These are phyloP conservation scores for Hucho hucho DNA, from an alignment of 2,113 vertebrate species.

Conservation along the genomic window DNA sequence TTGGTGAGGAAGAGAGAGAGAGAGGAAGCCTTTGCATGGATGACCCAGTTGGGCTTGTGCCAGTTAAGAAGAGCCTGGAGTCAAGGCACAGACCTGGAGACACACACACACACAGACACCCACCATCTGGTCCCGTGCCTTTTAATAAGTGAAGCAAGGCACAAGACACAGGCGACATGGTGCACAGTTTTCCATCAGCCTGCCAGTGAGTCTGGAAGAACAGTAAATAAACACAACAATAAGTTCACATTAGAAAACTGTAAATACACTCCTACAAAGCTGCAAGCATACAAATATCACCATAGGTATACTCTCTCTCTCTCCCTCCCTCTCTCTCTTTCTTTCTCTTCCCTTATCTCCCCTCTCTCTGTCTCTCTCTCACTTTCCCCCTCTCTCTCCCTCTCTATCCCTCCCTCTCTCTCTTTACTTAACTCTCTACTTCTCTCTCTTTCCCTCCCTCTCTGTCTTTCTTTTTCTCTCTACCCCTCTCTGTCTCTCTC, in stretches of 20 bases:
- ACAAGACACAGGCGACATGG: conserved; percentile 74
- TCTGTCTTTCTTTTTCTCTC: conserved; percentile 26
- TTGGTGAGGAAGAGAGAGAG: conserved; percentile 52
- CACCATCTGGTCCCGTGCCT: conserved; percentile 73
- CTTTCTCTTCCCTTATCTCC: too few species aligned
- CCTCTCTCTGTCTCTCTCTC: conserved; percentile 12
- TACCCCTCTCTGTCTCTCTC: conserved; percentile 29
- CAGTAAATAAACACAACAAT: conserved; percentile 22
- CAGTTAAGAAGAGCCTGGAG: conserved; percentile 71
- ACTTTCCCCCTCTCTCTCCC: conserved; percentile 60
- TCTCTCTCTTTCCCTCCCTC: conserved; percentile 37
- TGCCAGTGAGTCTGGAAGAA: conserved; percentile 55
- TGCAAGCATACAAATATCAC: background rate
- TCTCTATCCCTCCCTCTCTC: conserved; percentile 26
- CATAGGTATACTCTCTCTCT: background rate
- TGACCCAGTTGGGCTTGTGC: conserved; percentile 77
- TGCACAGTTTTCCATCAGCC: conserved; percentile 70
- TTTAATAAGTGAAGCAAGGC: conserved; percentile 76
- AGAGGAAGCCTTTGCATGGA: conserved; percentile 65
- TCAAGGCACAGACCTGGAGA: conserved; percentile 68
- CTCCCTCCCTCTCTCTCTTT: conserved; percentile 15
- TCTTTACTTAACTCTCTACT: conserved; percentile 11
- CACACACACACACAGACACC: conserved; percentile 40
- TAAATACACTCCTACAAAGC: conserved; percentile 34
- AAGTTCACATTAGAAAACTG: conserved; percentile 17